Conservation (phyloP, 2,888 invertebrate genomes). For the Hymenopus coronatus region DNA sequence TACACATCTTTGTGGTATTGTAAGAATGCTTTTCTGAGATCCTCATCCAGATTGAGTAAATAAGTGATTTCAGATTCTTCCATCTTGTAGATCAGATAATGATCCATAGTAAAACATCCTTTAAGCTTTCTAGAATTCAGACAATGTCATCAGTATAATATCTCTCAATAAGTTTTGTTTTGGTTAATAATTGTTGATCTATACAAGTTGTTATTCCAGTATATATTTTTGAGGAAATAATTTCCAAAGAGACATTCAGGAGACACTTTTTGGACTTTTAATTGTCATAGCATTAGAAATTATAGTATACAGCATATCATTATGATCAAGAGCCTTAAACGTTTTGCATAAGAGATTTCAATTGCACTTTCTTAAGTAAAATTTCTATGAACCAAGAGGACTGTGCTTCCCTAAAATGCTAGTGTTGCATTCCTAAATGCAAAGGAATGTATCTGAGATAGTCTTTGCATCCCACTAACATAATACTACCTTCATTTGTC, state of each 20-base stretch:
- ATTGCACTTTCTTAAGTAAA: not conserved
- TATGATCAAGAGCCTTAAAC: not conserved
- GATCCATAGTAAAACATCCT: not conserved
- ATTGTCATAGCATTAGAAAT: not conserved
- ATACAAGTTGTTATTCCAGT: not conserved
- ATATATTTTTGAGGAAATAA: not conserved
- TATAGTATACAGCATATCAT: not conserved
- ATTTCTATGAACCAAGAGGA: not conserved
- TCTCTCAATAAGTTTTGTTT: not conserved
- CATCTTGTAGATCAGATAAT: not conserved
- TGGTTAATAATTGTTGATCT: not conserved
- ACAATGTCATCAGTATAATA: not conserved
- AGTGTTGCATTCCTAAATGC: not conserved
- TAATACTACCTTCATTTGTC: conserved; percentile 11
- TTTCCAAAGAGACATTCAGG: not conserved
- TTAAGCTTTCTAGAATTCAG: not conserved
- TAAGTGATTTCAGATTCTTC: not conserved
- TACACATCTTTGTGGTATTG: not conserved
- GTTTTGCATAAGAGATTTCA: not conserved
- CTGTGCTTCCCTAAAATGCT: conserved; percentile 1
- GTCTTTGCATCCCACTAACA: conserved; percentile 7
- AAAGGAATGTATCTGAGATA: conserved; percentile 16
- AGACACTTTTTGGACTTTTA: not conserved
- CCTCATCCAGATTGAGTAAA: not conserved
- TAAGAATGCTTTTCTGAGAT: not conserved